These are phyloP conservation scores for Epiperipatus broadwayi DNA, from an alignment of 2,888 invertebrate genomes.

Conservation along the genomic window DNA sequence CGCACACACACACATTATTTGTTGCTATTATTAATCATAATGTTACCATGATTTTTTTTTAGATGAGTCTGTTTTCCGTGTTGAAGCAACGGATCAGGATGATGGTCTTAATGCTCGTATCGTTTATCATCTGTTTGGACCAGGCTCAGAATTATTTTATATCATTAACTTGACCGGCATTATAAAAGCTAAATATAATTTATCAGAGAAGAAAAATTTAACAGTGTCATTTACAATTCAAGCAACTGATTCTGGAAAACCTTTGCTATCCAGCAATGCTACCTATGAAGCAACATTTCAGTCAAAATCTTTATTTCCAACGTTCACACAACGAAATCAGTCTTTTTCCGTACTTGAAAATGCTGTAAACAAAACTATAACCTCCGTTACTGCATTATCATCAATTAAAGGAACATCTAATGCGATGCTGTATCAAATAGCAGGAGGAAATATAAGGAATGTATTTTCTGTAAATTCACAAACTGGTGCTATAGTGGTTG, in stretches of 20 bases:
- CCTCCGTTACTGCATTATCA: no score
- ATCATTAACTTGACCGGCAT: slow-evolving; percentile 67
- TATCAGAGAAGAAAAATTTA: slow-evolving; percentile 32
- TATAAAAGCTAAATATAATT: slow-evolving; percentile 51
- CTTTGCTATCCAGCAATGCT: slow-evolving; percentile 47
- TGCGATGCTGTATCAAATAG: slow-evolving; percentile 74
- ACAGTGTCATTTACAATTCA: slow-evolving; percentile 30
- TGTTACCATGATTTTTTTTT: no score
- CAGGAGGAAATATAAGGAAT: slow-evolving; percentile 79
- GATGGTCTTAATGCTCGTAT: slow-evolving; percentile 60
- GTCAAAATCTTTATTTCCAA: no score
- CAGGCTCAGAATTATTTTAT: slow-evolving; percentile 52
- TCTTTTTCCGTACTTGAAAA: no score
- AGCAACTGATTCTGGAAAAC: slow-evolving; percentile 57
- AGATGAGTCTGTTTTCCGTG: slow-evolving; percentile 68
- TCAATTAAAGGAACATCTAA: no score
- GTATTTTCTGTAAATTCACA: slow-evolving; percentile 58
- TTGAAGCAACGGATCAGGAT: slow-evolving; percentile 64
- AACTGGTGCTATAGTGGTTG: slow-evolving; percentile 59
- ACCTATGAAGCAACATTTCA: slow-evolving; percentile 53
- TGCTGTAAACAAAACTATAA: no score
- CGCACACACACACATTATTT: no score
- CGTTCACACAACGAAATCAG: no score
- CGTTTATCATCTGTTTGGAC: slow-evolving; percentile 52
- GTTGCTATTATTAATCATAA: no score